Evolutionary conservation across 2,113 vertebrate genomes (phyloP).

Genomic region (Lagenorhynchus albirostris): DNA sequence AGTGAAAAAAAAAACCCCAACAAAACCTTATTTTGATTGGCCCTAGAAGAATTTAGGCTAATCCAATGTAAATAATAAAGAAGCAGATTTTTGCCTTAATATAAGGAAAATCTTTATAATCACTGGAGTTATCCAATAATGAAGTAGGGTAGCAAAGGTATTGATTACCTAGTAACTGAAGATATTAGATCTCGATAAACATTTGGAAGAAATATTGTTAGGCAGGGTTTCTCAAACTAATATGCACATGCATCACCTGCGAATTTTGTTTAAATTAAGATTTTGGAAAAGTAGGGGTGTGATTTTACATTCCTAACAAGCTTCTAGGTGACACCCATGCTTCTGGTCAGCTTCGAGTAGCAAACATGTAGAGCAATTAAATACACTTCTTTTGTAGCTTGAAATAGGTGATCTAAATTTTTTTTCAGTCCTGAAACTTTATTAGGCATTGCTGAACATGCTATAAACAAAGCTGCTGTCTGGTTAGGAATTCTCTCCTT

Average conservation of each 20-base stretch:
- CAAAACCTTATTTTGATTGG: neutral
- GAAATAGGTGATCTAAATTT: neutral
- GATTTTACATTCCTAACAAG: neutral
- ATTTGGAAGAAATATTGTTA: neutral
- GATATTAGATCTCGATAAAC: neutral
- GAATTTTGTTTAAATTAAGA: neutral
- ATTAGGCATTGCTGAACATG: neutral
- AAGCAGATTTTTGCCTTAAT: neutral
- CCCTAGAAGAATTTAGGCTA: neutral
- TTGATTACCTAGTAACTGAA: neutral
- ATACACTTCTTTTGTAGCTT: neutral
- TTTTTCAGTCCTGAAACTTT: neutral
- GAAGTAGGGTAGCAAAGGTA: too few relatives aligned
- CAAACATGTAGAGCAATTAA: neutral
- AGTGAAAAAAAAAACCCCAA: neutral
- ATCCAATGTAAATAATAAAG: neutral
- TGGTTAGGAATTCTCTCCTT: neutral
- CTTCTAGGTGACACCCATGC: fast-evolving
- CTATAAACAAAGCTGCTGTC: neutral
- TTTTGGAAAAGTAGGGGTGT: neutral
- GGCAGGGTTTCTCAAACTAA: neutral
- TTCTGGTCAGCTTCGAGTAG: neutral
- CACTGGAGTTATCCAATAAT: neutral
- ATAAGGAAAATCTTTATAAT: neutral
- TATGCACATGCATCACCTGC: neutral